These are phyloP conservation scores for Ephialtes manifestator DNA, from an alignment of 2,888 invertebrate species.

Conservation along the genomic window DNA sequence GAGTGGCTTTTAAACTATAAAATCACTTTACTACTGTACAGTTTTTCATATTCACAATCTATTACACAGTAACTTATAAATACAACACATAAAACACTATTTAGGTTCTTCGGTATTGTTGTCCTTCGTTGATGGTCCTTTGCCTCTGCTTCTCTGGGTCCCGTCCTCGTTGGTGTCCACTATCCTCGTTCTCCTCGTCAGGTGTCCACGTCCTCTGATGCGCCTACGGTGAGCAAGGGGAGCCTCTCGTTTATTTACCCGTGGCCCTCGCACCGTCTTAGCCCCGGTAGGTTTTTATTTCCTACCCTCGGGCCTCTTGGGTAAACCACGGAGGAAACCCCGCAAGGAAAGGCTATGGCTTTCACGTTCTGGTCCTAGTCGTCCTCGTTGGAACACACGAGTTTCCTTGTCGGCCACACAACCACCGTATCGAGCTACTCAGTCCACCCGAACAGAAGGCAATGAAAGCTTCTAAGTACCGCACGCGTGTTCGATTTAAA, in stretches of 20 bases:
- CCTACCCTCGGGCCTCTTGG: slow-evolving; percentile 6
- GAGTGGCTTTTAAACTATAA: background rate
- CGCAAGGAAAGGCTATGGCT: slow-evolving; percentile 13
- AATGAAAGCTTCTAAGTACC: background rate
- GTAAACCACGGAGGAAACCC: slow-evolving; percentile 15
- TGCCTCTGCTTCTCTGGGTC: background rate
- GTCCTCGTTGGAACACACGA: background rate
- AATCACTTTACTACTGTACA: no score
- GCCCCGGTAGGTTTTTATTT: background rate
- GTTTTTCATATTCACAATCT: no score
- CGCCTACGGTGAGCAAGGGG: slow-evolving; percentile 11
- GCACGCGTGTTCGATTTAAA: background rate
- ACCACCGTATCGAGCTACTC: slow-evolving; percentile 4
- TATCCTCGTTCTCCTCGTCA: background rate
- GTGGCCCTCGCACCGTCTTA: slow-evolving; percentile 13
- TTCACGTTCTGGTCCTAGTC: background rate
- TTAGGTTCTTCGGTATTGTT: slow-evolving; percentile 1
- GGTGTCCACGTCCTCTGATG: background rate
- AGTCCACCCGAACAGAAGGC: background rate
- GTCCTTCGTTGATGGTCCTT: background rate
- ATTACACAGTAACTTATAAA: background rate
- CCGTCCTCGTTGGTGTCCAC: background rate
- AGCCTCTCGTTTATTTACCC: background rate
- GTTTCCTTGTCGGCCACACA: background rate
- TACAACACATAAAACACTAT: background rate